Conservation (phyloP, 2,797 vertebrate genomes). For the Peromyscus nudipes region DNA sequence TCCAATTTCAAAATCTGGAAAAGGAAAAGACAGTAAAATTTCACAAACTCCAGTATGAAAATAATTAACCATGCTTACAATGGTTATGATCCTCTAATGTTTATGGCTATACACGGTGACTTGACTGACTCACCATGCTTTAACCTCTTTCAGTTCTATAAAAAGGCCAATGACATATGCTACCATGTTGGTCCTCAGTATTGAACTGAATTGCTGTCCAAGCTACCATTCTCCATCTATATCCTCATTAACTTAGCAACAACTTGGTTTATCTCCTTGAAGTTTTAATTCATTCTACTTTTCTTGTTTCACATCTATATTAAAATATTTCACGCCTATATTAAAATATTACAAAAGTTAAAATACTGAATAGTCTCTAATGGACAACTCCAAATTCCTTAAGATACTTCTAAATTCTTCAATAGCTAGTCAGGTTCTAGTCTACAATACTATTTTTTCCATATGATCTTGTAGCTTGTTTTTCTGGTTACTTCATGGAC, state of each 20-base stretch:
- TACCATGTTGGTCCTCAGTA: background rate
- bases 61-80: background rate
- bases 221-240: background rate
- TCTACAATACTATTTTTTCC: background rate
- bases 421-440: background rate
- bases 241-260: background rate
- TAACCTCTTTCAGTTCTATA: background rate
- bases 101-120: background rate
- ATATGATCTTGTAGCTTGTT: background rate
- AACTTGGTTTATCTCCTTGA: background rate
- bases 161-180: background rate
- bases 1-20: conserved; percentile 79
- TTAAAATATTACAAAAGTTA: no score
- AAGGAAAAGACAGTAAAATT: conserved; percentile 40
- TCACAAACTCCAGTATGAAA: conserved; percentile 25
- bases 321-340: background rate
- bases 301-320: background rate
- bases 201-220: conserved; percentile 13
- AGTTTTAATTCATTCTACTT: background rate
- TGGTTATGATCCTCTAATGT: background rate
- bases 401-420: background rate
- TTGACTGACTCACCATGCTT: background rate
- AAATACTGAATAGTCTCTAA: background rate
- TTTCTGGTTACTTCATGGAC: background rate
- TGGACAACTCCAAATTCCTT: background rate